Conservation (phyloP, 92 coral and sea anemone genomes). For the Heteractis magnifica region DNA sequence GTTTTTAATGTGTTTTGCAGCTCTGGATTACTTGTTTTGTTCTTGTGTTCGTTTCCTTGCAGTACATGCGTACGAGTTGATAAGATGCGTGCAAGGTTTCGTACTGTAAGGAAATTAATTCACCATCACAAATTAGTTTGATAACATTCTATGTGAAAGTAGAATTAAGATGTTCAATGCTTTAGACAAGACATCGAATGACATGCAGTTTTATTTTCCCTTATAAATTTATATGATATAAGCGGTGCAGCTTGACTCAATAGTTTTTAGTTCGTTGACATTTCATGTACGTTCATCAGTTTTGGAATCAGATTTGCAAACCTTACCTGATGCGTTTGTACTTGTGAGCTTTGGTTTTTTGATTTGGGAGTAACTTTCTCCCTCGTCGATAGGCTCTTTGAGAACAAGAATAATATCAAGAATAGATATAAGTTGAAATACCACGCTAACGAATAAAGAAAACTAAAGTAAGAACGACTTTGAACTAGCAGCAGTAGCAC, state of each 20-base stretch:
- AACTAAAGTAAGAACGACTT: too few relatives aligned
- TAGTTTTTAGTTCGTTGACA: not conserved
- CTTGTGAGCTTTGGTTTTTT: slow-evolving; percentile 15
- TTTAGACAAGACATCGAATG: too few relatives aligned
- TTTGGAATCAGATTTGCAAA: not conserved
- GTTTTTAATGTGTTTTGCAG: not conserved
- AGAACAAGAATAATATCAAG: not conserved
- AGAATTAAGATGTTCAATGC: too few relatives aligned
- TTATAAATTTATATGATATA: too few relatives aligned
- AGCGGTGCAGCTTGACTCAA: too few relatives aligned
- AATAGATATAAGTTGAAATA: not conserved
- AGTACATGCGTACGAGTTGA: slow-evolving; percentile 19
- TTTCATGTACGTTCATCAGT: not conserved
- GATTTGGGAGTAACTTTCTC: slow-evolving; percentile 7
- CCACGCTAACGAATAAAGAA: not conserved
- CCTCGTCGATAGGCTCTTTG: slow-evolving; percentile 32
- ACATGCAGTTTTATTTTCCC: too few relatives aligned
- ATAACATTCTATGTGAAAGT: too few relatives aligned
- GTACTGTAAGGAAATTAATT: not conserved
- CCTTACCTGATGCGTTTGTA: slow-evolving; percentile 4
- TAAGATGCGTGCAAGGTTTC: slow-evolving; percentile 19
- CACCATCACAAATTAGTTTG: too few relatives aligned
- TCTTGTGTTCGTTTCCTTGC: not conserved
- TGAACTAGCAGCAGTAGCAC: too few relatives aligned
- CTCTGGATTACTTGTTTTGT: not conserved